Percentiles rank a stretch among this genome's conserved stretches.
phyloP scores from a whole-genome alignment of 53 echinoderm and acorn worm genomes.

The Arbacia lixula region DNA sequence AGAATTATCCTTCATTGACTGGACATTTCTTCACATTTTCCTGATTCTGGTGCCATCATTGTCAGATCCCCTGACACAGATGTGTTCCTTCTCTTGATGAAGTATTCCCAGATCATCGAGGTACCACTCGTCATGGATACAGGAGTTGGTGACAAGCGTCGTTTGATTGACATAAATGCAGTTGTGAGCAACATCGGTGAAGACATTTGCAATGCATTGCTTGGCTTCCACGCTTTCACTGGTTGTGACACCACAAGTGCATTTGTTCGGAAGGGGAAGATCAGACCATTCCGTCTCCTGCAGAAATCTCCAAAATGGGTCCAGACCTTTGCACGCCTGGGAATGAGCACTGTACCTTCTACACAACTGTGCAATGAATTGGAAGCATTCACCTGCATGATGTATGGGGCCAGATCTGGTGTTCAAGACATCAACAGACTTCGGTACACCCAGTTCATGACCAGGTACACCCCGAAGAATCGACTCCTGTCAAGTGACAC shows the following conservation, averaged over 20 bases:
- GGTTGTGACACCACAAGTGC: slow-evolving; percentile 44
- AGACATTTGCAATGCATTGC: slow-evolving; percentile 59
- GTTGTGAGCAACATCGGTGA: slow-evolving; percentile 28
- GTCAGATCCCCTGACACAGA: slow-evolving; percentile 57
- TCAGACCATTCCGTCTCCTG: slow-evolving; percentile 43
- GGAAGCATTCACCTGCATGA: slow-evolving; percentile 52
- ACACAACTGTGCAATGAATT: slow-evolving; percentile 41
- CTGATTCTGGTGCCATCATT: slow-evolving; percentile 35
- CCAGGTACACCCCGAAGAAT: slow-evolving; percentile 56
- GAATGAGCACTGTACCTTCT: slow-evolving; percentile 11
- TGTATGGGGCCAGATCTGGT: slow-evolving; percentile 46
- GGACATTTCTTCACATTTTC: slow-evolving; percentile 32
- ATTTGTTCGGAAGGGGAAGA: slow-evolving; percentile 35
- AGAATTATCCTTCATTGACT: slow-evolving; percentile 53
- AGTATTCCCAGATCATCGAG: slow-evolving; percentile 25
- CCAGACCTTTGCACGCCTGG: slow-evolving; percentile 23
- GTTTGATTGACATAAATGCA: slow-evolving; percentile 50
- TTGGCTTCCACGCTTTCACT: slow-evolving; percentile 43
- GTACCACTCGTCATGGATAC: slow-evolving; percentile 58
- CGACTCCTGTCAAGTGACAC: slow-evolving; percentile 54
- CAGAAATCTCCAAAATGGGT: slow-evolving; percentile 28
- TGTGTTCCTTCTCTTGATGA: slow-evolving; percentile 56
- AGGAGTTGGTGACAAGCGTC: slow-evolving; percentile 57
- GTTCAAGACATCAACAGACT: slow-evolving; percentile 51
- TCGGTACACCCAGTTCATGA: slow-evolving; percentile 51